These are phyloP conservation scores for Zhengitettix transpicula DNA, from an alignment of 2,888 invertebrate genomes.

Conservation along the genomic window DNA sequence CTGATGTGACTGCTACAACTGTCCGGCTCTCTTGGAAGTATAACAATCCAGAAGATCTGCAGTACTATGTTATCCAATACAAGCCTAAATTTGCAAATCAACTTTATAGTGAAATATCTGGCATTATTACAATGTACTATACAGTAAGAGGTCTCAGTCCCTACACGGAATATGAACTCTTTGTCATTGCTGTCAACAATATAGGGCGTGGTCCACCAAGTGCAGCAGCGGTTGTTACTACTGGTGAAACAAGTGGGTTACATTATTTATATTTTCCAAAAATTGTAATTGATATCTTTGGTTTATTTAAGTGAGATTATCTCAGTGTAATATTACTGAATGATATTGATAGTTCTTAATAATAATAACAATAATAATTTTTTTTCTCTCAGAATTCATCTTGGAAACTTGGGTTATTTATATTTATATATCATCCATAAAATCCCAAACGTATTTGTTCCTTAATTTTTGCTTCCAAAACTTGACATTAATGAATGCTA, in stretches of 20 bases:
- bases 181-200: slow-evolving; percentile 86
- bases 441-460: background rate
- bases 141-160: slow-evolving; percentile 79
- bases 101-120: slow-evolving; percentile 83
- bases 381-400: too few relatives aligned
- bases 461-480: background rate
- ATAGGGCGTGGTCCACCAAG: slow-evolving; percentile 86
- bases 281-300: background rate
- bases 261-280: background rate
- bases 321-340: background rate
- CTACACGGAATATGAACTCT: slow-evolving; percentile 92
- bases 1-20: slow-evolving; percentile 86
- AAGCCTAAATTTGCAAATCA: slow-evolving; percentile 86
- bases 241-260: slow-evolving; percentile 85
- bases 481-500: background rate
- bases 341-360: background rate
- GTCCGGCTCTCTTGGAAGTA: slow-evolving; percentile 89
- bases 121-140: slow-evolving; percentile 84
- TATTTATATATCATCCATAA: too few relatives aligned
- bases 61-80: slow-evolving; percentile 92
- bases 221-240: slow-evolving; percentile 75
- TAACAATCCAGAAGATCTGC: slow-evolving; percentile 74
- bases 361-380: too few relatives aligned
- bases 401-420: too few relatives aligned
- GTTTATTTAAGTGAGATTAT: background rate